phyloP scores from a whole-genome alignment of 1,140 invertebrate genomes.

The Drosophila mojavensis region DNA sequence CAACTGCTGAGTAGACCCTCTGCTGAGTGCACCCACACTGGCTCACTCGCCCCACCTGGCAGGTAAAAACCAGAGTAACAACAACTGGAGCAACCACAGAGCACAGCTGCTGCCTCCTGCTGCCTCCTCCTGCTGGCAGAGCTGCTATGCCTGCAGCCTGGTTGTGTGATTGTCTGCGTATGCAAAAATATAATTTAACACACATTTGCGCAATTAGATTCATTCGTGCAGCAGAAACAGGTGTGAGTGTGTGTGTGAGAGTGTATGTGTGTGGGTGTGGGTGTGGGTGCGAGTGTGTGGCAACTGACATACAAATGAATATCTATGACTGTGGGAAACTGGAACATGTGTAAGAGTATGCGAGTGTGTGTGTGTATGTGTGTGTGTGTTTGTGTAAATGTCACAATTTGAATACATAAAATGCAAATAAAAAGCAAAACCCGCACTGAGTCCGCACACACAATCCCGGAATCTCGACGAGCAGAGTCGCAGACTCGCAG shows the following conservation, averaged over 20 bases:
- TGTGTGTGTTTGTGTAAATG: conserved; percentile 69
- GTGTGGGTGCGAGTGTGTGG: background rate
- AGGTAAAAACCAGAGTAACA: conserved; percentile 43
- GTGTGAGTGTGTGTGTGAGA: background rate
- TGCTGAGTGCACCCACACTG: conserved; percentile 12
- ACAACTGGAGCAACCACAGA: conserved; percentile 48
- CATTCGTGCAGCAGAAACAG: conserved; percentile 69
- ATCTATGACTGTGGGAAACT: conserved; percentile 67
- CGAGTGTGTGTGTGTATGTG: conserved; percentile 1
- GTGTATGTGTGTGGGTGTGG: background rate
- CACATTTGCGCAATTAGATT: conserved; percentile 82
- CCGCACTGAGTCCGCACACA: background rate
- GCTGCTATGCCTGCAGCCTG: conserved; percentile 17
- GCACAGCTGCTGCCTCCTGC: conserved; percentile 27
- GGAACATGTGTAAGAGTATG: conserved; percentile 44
- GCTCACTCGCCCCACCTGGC: conserved; percentile 3
- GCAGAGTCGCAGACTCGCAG: background rate
- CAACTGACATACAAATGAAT: conserved; percentile 77
- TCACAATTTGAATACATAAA: conserved; percentile 82
- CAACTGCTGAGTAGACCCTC: conserved; percentile 29
- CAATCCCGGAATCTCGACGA: background rate
- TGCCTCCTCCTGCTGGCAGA: background rate
- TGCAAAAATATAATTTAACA: conserved; percentile 83
- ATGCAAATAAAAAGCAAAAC: conserved; percentile 69
- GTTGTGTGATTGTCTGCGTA: conserved; percentile 71